Evolutionary conservation across 2,113 vertebrate species (phyloP).

Genomic region (Psittacus erithacus): DNA sequence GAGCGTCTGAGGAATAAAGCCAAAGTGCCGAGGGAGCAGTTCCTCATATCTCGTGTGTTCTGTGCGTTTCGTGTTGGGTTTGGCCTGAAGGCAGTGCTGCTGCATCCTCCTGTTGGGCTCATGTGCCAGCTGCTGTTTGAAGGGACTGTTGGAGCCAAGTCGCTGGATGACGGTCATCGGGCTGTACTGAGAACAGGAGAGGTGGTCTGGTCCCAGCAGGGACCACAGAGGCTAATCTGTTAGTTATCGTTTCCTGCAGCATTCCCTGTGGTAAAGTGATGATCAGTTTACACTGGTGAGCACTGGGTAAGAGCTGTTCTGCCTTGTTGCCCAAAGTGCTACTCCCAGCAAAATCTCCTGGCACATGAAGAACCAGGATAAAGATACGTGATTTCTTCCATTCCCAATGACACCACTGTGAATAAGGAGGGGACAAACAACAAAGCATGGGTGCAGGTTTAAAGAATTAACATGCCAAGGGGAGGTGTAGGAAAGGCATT

Average conservation of each 20-base stretch:
- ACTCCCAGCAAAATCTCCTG: background rate
- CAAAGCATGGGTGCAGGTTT: background rate
- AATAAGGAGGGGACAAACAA: background rate
- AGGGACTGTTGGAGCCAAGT: rapidly evolving
- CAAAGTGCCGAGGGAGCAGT: background rate
- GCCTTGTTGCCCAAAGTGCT: background rate
- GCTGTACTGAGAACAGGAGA: background rate
- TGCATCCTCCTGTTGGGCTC: background rate
- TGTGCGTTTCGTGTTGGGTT: rapidly evolving
- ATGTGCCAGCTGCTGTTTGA: background rate
- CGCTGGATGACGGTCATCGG: rapidly evolving
- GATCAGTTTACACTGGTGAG: background rate
- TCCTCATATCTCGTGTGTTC: background rate
- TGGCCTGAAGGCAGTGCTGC: background rate
- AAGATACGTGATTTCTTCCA: background rate
- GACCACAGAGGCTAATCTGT: too few relatives aligned
- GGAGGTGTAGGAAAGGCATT: background rate
- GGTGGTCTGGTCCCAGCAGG: background rate
- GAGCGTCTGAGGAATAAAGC: background rate
- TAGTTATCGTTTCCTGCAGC: background rate
- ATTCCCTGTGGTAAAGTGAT: background rate
- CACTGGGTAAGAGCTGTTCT: background rate
- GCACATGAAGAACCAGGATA: background rate
- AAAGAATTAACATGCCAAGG: background rate
- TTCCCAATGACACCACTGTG: background rate